Evolutionary conservation across 1,140 invertebrate genomes (phyloP).

Genomic region (Trichogramma pretiosum): DNA sequence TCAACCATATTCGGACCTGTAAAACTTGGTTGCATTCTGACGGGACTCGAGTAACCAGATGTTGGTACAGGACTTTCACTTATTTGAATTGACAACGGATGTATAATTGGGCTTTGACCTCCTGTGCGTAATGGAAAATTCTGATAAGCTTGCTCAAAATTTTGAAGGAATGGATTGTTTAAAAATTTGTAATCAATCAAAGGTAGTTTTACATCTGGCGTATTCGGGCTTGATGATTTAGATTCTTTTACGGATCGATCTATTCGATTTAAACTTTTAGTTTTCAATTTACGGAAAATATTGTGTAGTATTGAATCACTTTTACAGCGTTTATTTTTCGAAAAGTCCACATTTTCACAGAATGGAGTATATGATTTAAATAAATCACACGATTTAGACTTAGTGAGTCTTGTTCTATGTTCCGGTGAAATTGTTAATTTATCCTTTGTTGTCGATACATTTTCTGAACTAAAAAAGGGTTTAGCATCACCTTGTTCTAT

Average conservation of each 20-base stretch:
- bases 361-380: too few species aligned
- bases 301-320: too few species aligned
- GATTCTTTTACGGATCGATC: too few species aligned
- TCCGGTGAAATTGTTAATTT: too few species aligned
- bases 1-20: conserved; percentile 8
- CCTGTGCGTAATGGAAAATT: conserved; percentile 12
- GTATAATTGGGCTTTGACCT: conserved; percentile 16
- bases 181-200: conserved; percentile 32
- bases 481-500: conserved; percentile 12
- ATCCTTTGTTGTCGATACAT: conserved; percentile 23
- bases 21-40: conserved; percentile 12
- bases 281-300: too few species aligned
- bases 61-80: conserved; percentile 20
- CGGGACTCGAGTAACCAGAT: conserved; percentile 9
- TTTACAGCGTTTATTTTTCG: too few species aligned
- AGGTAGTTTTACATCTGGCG: conserved; percentile 31
- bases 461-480: conserved; percentile 26
- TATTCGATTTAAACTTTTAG: too few species aligned
- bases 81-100: conserved; percentile 29
- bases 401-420: too few species aligned
- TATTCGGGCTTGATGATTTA: conserved; percentile 22
- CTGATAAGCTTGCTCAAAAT: conserved; percentile 25
- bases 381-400: too few species aligned
- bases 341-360: too few species aligned
- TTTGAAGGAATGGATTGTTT: conserved; percentile 34